Percentiles rank a stretch among this genome's conserved stretches.
phyloP scores from a whole-genome alignment of 1,140 invertebrate genomes.

The Leptinotarsa defecta region DNA sequence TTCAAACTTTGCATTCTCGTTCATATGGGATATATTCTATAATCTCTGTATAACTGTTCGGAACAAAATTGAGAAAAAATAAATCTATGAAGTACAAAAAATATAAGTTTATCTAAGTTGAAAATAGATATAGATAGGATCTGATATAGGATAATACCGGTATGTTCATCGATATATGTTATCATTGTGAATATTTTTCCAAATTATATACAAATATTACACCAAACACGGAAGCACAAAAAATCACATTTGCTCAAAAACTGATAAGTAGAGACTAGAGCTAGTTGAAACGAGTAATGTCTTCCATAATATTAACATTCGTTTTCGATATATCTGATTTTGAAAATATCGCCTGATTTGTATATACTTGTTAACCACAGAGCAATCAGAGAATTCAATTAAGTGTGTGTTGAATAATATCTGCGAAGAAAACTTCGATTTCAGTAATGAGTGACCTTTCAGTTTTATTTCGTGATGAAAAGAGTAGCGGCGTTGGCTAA shows the following conservation, averaged over 20 bases:
- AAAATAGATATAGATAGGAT: background rate
- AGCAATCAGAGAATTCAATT: no score
- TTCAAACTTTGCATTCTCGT: background rate
- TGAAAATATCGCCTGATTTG: no score
- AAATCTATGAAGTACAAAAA: background rate
- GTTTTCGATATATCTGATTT: background rate
- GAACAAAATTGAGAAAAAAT: no score
- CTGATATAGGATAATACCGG: background rate
- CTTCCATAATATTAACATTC: background rate
- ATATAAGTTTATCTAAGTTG: background rate
- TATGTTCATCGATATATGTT: background rate
- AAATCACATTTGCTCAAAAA: conserved; percentile 35
- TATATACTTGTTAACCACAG: no score
- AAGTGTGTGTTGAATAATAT: no score
- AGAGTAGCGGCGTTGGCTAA: no score
- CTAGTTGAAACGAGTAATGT: background rate
- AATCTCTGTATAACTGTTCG: conserved; percentile 1
- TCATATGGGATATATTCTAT: background rate
- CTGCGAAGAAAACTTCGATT: no score
- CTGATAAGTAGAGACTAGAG: background rate
- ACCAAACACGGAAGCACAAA: conserved; percentile 36
- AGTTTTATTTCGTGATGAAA: no score
- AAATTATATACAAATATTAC: conserved; percentile 1
- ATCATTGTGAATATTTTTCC: background rate
- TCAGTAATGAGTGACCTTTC: no score